Conservation (phyloP, 2,797 vertebrate genomes). For the Arremon brunneinucha region DNA sequence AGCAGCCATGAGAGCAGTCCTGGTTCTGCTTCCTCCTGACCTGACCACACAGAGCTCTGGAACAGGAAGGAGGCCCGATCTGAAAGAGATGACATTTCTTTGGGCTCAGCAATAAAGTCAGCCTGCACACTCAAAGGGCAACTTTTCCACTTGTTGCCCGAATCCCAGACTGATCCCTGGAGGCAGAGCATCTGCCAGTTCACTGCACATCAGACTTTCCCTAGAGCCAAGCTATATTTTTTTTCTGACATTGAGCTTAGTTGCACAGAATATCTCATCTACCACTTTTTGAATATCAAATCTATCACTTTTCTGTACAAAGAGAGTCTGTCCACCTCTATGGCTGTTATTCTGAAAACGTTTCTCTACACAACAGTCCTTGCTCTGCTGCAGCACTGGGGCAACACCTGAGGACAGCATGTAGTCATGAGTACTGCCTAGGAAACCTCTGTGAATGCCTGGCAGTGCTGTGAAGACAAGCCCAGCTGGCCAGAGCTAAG, state of each 20-base stretch:
- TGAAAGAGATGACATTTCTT: background rate
- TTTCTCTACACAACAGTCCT: background rate
- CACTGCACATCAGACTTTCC: background rate
- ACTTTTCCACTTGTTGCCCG: background rate
- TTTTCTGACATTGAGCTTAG: background rate
- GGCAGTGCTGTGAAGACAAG: background rate
- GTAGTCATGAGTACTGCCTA: background rate
- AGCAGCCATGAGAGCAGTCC: background rate
- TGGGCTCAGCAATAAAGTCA: background rate
- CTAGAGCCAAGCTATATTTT: background rate
- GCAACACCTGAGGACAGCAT: fast-evolving
- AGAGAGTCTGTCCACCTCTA: background rate
- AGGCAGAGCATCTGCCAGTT: background rate
- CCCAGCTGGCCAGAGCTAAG: background rate
- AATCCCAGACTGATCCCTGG: fast-evolving
- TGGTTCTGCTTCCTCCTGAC: background rate
- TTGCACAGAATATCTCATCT: background rate
- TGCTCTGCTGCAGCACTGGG: background rate
- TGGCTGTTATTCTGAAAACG: background rate
- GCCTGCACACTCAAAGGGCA: background rate
- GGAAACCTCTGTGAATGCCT: background rate
- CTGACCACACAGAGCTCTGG: fast-evolving
- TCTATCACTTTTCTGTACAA: background rate
- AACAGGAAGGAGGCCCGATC: background rate
- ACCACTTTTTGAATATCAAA: background rate